phyloP scores from a whole-genome alignment of 2,888 invertebrate genomes.

The Xestoiulus laeticollis region DNA sequence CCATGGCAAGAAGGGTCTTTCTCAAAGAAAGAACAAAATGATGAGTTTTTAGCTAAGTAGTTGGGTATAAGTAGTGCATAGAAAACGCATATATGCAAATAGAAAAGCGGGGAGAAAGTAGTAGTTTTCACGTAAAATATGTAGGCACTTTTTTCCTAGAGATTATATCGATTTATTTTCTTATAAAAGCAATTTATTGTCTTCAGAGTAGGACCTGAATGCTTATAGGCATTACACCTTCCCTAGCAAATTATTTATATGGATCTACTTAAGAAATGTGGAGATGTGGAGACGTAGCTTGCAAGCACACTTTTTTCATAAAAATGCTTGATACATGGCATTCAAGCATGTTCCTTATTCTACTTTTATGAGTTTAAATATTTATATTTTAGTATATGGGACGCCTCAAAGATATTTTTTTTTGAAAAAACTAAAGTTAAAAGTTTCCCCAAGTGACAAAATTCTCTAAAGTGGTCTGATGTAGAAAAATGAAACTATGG shows the following conservation, averaged over 20 bases:
- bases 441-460: no score
- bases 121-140: background rate
- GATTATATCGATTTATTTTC: slow-evolving; percentile 10
- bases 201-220: background rate
- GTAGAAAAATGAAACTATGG: no score
- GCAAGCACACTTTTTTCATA: background rate
- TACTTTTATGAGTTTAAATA: no score
- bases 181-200: background rate
- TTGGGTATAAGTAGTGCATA: background rate
- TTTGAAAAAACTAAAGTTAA: no score
- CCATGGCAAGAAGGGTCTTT: background rate
- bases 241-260: background rate
- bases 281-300: background rate
- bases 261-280: background rate
- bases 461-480: no score
- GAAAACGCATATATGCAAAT: background rate
- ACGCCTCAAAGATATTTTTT: no score
- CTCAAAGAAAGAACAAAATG: background rate
- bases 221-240: background rate
- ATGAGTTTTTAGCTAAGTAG: background rate
- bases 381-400: no score
- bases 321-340: no score
- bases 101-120: background rate
- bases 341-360: no score
- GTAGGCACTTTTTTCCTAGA: background rate